Conservation (phyloP, 2,888 invertebrate species). For the Homarus gammarus region DNA sequence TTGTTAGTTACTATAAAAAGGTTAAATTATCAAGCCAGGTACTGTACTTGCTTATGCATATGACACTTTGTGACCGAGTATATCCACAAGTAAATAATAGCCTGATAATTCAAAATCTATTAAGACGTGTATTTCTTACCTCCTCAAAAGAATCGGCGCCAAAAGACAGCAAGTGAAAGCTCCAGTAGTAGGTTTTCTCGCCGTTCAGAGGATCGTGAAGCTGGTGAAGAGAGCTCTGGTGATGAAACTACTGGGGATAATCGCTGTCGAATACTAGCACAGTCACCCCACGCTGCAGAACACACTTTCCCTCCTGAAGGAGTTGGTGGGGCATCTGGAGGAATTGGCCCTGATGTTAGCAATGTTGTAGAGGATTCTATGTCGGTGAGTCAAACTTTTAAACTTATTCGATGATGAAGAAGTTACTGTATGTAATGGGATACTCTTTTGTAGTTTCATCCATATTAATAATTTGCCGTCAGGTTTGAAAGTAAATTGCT, state of each 20-base stretch:
- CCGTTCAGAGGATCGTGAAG: slow-evolving; percentile 48
- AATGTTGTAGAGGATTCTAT: slow-evolving; percentile 54
- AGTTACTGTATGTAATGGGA: too few relatives aligned
- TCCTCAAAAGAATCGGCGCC: slow-evolving; percentile 49
- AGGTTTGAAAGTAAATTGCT: too few relatives aligned
- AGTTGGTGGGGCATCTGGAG: slow-evolving; percentile 62
- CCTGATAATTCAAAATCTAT: neutral
- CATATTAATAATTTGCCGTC: too few relatives aligned
- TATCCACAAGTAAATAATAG: too few relatives aligned
- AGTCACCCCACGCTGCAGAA: slow-evolving; percentile 39
- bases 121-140: neutral
- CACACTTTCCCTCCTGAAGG: slow-evolving; percentile 61
- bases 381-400: slow-evolving; percentile 42
- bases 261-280: neutral
- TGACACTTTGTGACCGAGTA: too few relatives aligned
- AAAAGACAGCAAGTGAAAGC: slow-evolving; percentile 61
- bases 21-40: too few relatives aligned
- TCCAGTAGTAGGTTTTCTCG: slow-evolving; percentile 45
- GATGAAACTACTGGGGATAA: slow-evolving; percentile 38
- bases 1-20: too few relatives aligned
- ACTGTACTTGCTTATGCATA: too few relatives aligned
- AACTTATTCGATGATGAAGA: too few relatives aligned
- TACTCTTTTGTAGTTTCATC: too few relatives aligned
- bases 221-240: slow-evolving; percentile 47
- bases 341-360: slow-evolving; percentile 36